Evolutionary conservation across 2,888 invertebrate genomes (phyloP), one percentile per base, ranked within the genome.

Genomic region (Acanthosepion lycidas): DNA sequence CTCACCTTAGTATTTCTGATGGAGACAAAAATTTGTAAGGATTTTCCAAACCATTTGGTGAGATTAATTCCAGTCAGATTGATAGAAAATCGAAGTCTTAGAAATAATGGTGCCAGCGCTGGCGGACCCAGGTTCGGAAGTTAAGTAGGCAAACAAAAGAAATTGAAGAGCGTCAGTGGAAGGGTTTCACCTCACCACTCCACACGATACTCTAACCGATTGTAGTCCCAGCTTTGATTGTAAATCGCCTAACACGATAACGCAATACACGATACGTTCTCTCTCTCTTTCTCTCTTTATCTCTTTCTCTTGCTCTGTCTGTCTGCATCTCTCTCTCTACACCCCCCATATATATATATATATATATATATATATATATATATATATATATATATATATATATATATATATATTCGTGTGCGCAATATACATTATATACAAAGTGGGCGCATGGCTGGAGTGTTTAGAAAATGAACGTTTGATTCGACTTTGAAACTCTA

Each of bases 1-100:
- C 78, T 8, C n/a, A 78, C 78, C 33, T 12, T 12, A n/a, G n/a
- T 12, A 78, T 78, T 33, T 15, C 12, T 12, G 15, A 33, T 18
- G 78, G 15, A n/a, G 78, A n/a, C n/a, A 12, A 23, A n/a, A 33
- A 33, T 78, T 78, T 78, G 78, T 78, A 78, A 78, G 78, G 78
- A 78, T 78, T 78, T 78, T 78, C 78, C n/a, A 78, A 78, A 78
- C 78, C 78, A 78, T 78, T 78, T 78, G 78, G 59, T 33, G 9
- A 78, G 78, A 78, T 78, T 78, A 78, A 78, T 78, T 78, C 78
- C 78, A n/a, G 78, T 78, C 78, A n/a, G n/a, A 33, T 78, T 78
- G 78, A 78, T 78, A 78, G 78, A 78, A 78, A 78, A 78, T 78
- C n/a, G 78, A 78, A 78, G 78, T n/a, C 78, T 78, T 78, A 78